These are phyloP conservation scores for Eretmochelys imbricata DNA, from an alignment of 2,113 vertebrate species.

Conservation along the genomic window DNA sequence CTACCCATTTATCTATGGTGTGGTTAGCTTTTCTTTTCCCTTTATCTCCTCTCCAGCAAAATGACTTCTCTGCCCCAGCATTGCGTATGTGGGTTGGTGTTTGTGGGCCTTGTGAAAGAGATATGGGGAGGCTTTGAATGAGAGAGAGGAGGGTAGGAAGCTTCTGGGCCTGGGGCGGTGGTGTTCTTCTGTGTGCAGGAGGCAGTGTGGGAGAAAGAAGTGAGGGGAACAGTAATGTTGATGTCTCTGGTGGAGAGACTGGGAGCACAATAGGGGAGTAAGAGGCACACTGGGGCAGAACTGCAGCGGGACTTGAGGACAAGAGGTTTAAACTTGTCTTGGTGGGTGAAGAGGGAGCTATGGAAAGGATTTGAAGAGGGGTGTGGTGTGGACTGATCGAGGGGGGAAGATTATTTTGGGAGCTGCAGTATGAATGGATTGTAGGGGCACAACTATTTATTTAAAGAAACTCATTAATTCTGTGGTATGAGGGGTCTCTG, in stretches of 20 bases:
- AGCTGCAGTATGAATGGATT: rapidly evolving
- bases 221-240: neutral
- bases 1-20: neutral
- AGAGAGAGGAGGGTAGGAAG: neutral
- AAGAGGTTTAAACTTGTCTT: neutral
- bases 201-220: neutral
- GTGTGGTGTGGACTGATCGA: rapidly evolving
- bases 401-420: neutral
- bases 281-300: rapidly evolving
- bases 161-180: neutral
- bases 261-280: neutral
- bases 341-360: rapidly evolving
- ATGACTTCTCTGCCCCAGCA: too few relatives aligned
- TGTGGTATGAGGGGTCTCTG: neutral
- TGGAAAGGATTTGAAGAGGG: neutral
- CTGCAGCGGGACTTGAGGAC: neutral
- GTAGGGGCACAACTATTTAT: neutral
- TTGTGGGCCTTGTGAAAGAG: neutral
- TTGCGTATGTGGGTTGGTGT: neutral
- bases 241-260: neutral
- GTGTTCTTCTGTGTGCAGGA: rapidly evolving
- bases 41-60: neutral
- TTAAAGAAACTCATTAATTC: constrained; percentile 41
- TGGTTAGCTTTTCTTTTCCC: neutral
- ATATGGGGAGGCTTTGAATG: neutral